Conservation (phyloP, 2,888 invertebrate genomes). For the Axea sp. region DNA sequence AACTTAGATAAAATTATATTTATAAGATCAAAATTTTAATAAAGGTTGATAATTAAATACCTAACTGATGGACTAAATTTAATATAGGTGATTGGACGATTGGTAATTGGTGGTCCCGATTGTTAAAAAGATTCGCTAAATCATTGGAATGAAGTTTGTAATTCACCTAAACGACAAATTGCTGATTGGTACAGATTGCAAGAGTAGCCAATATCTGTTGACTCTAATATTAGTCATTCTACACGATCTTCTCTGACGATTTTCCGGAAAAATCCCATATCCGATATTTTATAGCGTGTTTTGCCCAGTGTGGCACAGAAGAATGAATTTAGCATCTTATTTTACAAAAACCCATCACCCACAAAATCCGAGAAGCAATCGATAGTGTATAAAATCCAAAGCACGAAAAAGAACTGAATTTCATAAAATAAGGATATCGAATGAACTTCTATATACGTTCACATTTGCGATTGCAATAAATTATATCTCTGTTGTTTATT, state of each 20-base stretch:
- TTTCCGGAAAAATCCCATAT: slow-evolving; percentile 62
- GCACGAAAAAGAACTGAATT: slow-evolving; percentile 25
- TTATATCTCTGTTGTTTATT: slow-evolving; percentile 10
- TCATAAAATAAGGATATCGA: slow-evolving; percentile 9
- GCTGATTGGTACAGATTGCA: slow-evolving; percentile 99
- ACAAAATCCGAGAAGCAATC: slow-evolving; percentile 35
- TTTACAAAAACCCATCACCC: slow-evolving; percentile 35
- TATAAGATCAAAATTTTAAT: too few species aligned
- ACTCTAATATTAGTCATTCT: slow-evolving; percentile 14
- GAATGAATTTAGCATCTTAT: slow-evolving; percentile 23
- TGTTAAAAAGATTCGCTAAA: slow-evolving; percentile 90
- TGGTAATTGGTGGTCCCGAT: slow-evolving; percentile 93
- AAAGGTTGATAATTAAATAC: too few species aligned
- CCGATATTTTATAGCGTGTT: slow-evolving; percentile 54
- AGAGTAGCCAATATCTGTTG: slow-evolving; percentile 82
- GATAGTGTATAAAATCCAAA: slow-evolving; percentile 29
- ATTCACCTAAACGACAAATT: slow-evolving; percentile 97
- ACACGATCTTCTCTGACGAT: slow-evolving; percentile 27
- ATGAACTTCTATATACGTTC: not conserved
- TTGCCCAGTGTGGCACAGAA: slow-evolving; percentile 1
- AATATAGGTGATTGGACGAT: slow-evolving; percentile 93
- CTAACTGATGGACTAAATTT: too few species aligned
- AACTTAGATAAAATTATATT: too few species aligned
- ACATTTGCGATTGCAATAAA: slow-evolving; percentile 7
- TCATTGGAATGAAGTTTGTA: slow-evolving; percentile 99